Conservation (phyloP, 2,888 invertebrate genomes). For the Ophioninae sp. region DNA sequence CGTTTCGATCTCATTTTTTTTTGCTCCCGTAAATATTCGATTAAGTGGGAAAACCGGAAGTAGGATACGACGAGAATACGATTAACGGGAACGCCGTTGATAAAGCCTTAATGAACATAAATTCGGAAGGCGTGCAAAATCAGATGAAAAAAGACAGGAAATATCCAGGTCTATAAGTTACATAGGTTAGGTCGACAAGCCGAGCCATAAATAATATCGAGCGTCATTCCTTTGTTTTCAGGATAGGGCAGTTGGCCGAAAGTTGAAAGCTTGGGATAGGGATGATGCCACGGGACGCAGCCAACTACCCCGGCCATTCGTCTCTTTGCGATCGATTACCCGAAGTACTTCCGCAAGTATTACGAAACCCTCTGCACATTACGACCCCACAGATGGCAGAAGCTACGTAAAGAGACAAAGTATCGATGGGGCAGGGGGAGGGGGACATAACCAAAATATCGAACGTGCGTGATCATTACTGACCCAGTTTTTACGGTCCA, state of each 20-base stretch:
- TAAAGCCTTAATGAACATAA: background rate
- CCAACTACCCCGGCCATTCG: conserved; percentile 35
- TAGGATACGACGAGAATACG: background rate
- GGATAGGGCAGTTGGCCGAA: conserved; percentile 3
- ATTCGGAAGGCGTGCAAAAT: background rate
- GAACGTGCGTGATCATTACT: conserved; percentile 43
- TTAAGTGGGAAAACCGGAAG: background rate
- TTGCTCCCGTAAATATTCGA: background rate
- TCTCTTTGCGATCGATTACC: conserved; percentile 52
- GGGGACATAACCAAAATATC: conserved; percentile 29
- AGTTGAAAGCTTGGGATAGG: conserved; percentile 14
- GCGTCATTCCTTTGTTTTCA: background rate
- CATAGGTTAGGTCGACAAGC: background rate
- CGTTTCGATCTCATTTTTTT: background rate
- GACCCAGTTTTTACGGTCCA: conserved; percentile 48
- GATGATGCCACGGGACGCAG: conserved; percentile 29
- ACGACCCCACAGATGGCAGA: conserved; percentile 10
- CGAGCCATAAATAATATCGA: background rate
- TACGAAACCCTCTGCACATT: conserved; percentile 12
- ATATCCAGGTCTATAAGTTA: background rate
- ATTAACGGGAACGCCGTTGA: background rate
- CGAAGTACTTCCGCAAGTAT: conserved; percentile 42
- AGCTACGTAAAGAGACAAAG: conserved; percentile 3
- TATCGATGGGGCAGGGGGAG: background rate
- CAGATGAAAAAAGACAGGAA: background rate